A percentile compares a stretch with the other conserved stretches of the same genome.
These are phyloP conservation scores for Myzus persicae DNA, from an alignment of 1,140 invertebrate genomes.

Conservation along the genomic window DNA sequence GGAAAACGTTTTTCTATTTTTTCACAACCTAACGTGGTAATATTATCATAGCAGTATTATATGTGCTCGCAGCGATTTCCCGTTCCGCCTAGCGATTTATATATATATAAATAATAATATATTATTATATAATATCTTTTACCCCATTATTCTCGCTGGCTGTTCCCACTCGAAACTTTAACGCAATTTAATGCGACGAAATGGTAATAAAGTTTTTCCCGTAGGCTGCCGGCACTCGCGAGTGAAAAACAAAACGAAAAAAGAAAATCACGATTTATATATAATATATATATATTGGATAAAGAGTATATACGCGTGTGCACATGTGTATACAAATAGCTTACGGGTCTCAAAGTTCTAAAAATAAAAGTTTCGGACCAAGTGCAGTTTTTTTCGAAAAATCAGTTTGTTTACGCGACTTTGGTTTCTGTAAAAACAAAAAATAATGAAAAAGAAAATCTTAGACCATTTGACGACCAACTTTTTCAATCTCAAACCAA, in stretches of 20 bases:
- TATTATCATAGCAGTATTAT: not conserved
- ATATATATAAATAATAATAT: not conserved
- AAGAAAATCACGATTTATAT: conserved; percentile 6
- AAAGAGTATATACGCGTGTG: not conserved
- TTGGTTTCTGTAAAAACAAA: not conserved
- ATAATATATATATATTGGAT: not conserved
- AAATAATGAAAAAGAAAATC: not conserved
- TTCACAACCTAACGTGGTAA: not conserved
- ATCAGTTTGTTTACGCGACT: conserved; percentile 30
- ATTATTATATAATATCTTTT: conserved; percentile 14
- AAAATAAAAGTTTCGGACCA: conserved; percentile 38
- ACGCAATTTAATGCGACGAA: conserved; percentile 42
- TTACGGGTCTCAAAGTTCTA: conserved; percentile 45
- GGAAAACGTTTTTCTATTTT: conserved; percentile 28
- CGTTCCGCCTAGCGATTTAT: not conserved
- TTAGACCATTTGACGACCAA: not conserved
- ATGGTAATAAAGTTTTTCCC: conserved; percentile 48
- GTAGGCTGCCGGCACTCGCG: not conserved
- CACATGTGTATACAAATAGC: conserved; percentile 23
- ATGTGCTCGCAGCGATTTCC: not conserved
- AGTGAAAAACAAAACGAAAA: not conserved
- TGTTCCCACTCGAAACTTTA: conserved; percentile 26
- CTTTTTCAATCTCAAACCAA: conserved; percentile 42
- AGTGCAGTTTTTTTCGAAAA: conserved; percentile 27
- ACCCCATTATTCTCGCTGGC: conserved; percentile 18